phyloP scores from a whole-genome alignment of 1,140 invertebrate species.

The Drosophila saltans region DNA sequence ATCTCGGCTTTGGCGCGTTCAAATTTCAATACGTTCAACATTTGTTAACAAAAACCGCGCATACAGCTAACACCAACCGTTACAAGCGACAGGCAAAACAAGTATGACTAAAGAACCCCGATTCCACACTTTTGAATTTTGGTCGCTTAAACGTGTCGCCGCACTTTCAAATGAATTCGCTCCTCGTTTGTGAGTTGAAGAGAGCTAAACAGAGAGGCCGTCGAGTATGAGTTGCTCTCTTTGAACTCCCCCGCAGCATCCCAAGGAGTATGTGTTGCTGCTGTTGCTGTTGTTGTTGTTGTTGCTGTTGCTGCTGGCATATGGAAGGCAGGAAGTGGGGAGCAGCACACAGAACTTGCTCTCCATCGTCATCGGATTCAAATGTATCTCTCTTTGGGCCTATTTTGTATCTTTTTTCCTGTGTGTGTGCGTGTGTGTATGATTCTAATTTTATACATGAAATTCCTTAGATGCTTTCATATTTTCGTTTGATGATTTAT shows the following conservation, averaged over 20 bases:
- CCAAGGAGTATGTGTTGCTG: conserved; percentile 56
- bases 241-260: conserved; percentile 54
- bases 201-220: conserved; percentile 4
- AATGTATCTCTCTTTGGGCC: conserved; percentile 50
- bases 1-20: conserved; percentile 18
- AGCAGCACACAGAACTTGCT: conserved; percentile 34
- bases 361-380: conserved; percentile 33
- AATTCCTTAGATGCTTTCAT: conserved; percentile 79
- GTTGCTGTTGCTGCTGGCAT: conserved; percentile 47
- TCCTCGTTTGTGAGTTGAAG: not conserved
- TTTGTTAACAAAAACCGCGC: not conserved
- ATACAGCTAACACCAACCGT: not conserved
- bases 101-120: not conserved
- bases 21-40: not conserved
- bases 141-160: not conserved
- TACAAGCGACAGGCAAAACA: conserved; percentile 5
- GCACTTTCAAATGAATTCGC: not conserved
- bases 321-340: conserved; percentile 64
- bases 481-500: conserved; percentile 81
- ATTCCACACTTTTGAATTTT: not conserved
- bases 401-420: conserved; percentile 72
- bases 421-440: conserved; percentile 10
- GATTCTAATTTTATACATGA: conserved; percentile 75
- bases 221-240: conserved; percentile 27
- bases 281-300: conserved; percentile 34